Percentiles rank a stretch among this genome's conserved stretches.
Conservation (phyloP, 2,113 vertebrate genomes). For the Crocuta crocuta region DNA sequence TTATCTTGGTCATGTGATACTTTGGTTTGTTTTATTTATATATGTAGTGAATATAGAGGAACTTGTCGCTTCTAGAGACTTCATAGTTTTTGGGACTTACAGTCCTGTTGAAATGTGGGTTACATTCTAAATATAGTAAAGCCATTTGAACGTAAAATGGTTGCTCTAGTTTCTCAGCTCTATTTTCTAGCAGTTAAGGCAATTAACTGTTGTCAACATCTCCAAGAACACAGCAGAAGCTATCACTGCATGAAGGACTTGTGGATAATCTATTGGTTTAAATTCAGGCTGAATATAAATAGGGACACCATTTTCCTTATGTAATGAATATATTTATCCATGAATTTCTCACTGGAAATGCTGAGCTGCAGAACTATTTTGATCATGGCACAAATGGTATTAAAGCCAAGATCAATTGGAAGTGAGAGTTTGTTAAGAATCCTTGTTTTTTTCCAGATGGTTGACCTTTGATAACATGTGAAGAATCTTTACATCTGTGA, state of each 20-base stretch:
- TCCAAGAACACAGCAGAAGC: not conserved
- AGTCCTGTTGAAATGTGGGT: constrained; percentile 19
- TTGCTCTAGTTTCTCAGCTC: constrained; percentile 16
- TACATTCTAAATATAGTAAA: constrained; percentile 1
- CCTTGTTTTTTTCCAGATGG: constrained; percentile 28
- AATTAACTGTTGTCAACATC: not conserved
- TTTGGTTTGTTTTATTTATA: not conserved
- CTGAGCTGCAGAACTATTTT: constrained; percentile 44
- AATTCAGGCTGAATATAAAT: constrained; percentile 41
- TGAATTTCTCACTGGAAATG: constrained; percentile 56
- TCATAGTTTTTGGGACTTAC: not conserved
- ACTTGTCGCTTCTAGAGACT: not conserved
- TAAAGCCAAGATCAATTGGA: constrained; percentile 42
- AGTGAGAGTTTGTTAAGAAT: constrained; percentile 31
- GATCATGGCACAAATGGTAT: not conserved
- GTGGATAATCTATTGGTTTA: constrained; percentile 29
- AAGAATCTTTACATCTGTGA: constrained; percentile 52
- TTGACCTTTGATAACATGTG: constrained; percentile 19
- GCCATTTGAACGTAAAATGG: constrained; percentile 29
- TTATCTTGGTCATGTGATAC: not conserved
- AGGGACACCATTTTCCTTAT: constrained; percentile 39
- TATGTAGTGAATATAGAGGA: constrained; percentile 34
- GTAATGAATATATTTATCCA: constrained; percentile 12
- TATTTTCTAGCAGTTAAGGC: constrained; percentile 43
- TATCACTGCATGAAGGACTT: not conserved